phyloP scores from a whole-genome alignment of 1,140 invertebrate genomes.

The Temnothorax curvispinosus region DNA sequence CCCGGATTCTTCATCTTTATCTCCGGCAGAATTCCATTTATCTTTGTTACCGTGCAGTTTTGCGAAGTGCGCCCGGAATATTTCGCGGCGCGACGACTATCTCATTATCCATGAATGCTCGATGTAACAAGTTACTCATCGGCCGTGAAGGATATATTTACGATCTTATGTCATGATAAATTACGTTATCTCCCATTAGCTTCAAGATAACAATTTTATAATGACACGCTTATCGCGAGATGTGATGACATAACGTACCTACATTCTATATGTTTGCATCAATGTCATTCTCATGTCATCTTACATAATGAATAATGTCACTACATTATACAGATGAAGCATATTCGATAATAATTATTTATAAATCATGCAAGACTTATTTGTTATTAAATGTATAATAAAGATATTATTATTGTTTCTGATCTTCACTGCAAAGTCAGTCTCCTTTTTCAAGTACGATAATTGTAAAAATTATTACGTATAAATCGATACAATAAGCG shows the following conservation, averaged over 20 bases:
- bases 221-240: background rate
- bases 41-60: constrained; percentile 47
- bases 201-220: constrained; percentile 4
- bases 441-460: background rate
- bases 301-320: background rate
- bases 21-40: constrained; percentile 46
- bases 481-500: background rate
- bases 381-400: background rate
- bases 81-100: constrained; percentile 26
- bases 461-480: background rate
- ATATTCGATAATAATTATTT: background rate
- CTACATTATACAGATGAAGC: background rate
- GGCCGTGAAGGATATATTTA: constrained; percentile 20
- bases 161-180: background rate
- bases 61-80: constrained; percentile 40
- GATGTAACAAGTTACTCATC: constrained; percentile 28
- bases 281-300: background rate
- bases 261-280: background rate
- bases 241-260: background rate
- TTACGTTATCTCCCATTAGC: constrained; percentile 6
- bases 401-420: background rate
- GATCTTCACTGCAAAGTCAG: background rate
- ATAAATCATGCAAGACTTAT: background rate
- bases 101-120: constrained; percentile 44
- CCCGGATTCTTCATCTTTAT: constrained; percentile 62